A percentile compares a stretch with the other conserved stretches of the same genome.
Evolutionary conservation across 2,797 vertebrate species (phyloP).

Genomic region (Gobio occitaniae): DNA sequence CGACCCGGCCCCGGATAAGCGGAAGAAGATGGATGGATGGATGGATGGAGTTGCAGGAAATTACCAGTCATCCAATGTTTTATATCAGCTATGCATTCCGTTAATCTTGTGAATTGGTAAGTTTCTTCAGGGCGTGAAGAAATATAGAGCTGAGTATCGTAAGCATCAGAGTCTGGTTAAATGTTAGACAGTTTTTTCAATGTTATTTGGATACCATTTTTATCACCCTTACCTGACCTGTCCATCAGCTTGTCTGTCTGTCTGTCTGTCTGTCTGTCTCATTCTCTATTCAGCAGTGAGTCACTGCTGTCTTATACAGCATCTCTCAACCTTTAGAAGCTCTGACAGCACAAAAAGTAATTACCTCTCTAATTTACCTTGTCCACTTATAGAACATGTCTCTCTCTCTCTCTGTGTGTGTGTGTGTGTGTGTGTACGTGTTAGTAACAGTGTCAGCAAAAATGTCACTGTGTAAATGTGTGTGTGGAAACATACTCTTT

Average conservation of each 20-base stretch:
- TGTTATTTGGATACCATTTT: neutral
- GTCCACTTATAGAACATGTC: conserved; percentile 72
- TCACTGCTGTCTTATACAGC: conserved; percentile 50
- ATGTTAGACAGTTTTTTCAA: neutral
- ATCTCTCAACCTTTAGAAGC: conserved; percentile 56
- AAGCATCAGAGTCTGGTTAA: neutral
- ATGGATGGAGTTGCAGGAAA: too few relatives aligned
- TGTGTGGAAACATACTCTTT: conserved; percentile 50
- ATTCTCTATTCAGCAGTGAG: conserved; percentile 58
- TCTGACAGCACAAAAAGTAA: conserved; percentile 75
- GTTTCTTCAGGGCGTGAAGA: too few relatives aligned
- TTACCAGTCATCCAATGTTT: too few relatives aligned
- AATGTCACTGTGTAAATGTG: conserved; percentile 57
- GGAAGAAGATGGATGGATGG: too few relatives aligned
- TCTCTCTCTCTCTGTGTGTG: neutral
- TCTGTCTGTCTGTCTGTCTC: conserved; percentile 34
- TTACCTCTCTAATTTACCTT: conserved; percentile 83
- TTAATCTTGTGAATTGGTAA: too few relatives aligned
- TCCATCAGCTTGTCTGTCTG: neutral
- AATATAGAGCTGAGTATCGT: too few relatives aligned
- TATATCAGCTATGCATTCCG: too few relatives aligned
- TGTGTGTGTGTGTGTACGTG: conserved; percentile 28
- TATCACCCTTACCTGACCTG: conserved; percentile 24
- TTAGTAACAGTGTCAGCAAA: conserved; percentile 20
- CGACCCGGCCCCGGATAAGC: too few relatives aligned